Evolutionary conservation across 2,888 invertebrate genomes (phyloP), one percentile per base, ranked within the genome.

Genomic region (Panopea generosa): DNA sequence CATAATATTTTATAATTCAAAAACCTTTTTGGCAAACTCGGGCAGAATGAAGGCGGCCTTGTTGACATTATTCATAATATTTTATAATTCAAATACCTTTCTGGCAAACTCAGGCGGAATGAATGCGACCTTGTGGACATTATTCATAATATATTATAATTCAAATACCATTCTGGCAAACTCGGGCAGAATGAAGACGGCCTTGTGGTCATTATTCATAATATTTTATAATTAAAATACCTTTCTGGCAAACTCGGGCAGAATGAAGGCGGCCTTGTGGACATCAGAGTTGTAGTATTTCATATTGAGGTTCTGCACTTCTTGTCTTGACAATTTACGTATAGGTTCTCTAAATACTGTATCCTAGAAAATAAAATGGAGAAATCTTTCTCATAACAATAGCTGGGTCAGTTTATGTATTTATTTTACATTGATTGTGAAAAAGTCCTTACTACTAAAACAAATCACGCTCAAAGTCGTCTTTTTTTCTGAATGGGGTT

Each of bases 161-260:
- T 94, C 94, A 97, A 94, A 18, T 94, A 67, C 59, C 78, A 91
- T 89, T 77, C 87, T 91, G 14, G 94, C 96, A 93, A 97, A 98
- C 79, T 96, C 95, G 0, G 99, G 99, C 78, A 99, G 93, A 0
- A 95, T 94, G 91, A 99, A 99, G 0, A 98, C 95, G 0, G 97
- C 96, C 67, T 94, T 94, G 91, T 99, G 99, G 0, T 98, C 93
- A 22, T 96, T 33, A 11, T 4, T 11, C 11, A 33, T 7, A 33
- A 11, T 11, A 33, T 4, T 33, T 33, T 33, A 11, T 4, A 7
- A 33, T 7, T 33, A 7, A 33, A 67, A 57, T 80, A 91, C 92
- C 88, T 91, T 89, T 78, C 87, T 91, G 14, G 94, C 96, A 93
- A 97, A 98, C 79, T 96, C 95, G 0, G 99, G 99, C 78, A 99